A percentile compares a stretch with the other conserved stretches of the same genome.
These are phyloP conservation scores for Cryptops parisi DNA, from an alignment of 2,888 invertebrate genomes.

Conservation along the genomic window DNA sequence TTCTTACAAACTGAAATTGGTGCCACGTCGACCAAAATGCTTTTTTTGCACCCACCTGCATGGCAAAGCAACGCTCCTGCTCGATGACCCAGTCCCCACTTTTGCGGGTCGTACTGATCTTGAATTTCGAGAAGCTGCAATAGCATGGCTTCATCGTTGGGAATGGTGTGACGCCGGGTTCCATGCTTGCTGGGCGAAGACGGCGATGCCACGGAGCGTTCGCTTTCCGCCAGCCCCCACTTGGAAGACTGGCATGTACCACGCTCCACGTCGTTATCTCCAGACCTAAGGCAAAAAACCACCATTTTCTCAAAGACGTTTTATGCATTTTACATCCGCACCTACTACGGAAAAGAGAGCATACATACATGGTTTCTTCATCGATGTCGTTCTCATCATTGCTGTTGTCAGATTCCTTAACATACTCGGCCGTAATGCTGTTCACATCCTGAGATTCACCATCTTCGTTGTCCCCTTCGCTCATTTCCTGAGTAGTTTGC, in stretches of 20 bases:
- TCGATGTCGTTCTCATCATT: conserved; percentile 72
- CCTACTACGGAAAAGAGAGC: too few relatives aligned
- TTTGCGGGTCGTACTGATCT: conserved; percentile 15
- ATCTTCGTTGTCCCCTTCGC: conserved; percentile 23
- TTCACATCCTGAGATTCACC: conserved; percentile 17
- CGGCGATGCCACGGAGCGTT: conserved; percentile 4
- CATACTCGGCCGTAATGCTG: conserved; percentile 12
- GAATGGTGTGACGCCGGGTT: conserved; percentile 30
- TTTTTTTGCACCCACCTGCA: too few relatives aligned
- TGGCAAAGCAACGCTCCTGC: not conserved
- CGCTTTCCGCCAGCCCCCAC: conserved; percentile 4
- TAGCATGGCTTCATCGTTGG: conserved; percentile 40
- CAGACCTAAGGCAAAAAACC: too few relatives aligned
- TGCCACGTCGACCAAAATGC: too few relatives aligned
- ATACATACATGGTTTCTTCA: conserved; percentile 53
- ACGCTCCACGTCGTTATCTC: conserved; percentile 55
- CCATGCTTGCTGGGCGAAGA: conserved; percentile 23
- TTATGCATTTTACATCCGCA: too few relatives aligned
- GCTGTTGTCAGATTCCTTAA: conserved; percentile 24
- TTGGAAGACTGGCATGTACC: conserved; percentile 28
- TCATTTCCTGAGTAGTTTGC: conserved; percentile 19
- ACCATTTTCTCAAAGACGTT: too few relatives aligned
- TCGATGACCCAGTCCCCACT: not conserved
- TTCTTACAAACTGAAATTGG: too few relatives aligned
- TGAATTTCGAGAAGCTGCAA: conserved; percentile 40